Evolutionary conservation across 2,797 vertebrate genomes (phyloP).

Genomic region (Ficedula albicollis): DNA sequence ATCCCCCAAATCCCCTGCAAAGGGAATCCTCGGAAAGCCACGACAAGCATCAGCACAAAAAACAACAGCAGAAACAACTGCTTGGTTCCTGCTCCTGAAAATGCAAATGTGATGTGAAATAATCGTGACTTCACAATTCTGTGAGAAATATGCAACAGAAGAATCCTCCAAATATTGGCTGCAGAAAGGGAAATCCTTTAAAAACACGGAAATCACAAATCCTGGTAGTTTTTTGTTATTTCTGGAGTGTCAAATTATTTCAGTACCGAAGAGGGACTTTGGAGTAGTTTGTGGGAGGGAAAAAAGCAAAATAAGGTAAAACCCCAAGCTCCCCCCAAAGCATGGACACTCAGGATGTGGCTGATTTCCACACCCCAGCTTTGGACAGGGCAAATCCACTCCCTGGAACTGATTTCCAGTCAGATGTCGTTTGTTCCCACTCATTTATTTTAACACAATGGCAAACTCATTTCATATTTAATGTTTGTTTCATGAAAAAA

Average conservation of each 20-base stretch:
- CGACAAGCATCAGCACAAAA: not conserved
- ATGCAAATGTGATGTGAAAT: not conserved
- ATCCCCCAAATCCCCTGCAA: not conserved
- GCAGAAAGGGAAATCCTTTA: not conserved
- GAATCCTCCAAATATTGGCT: not conserved
- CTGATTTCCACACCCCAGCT: not conserved
- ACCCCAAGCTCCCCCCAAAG: fast-evolving
- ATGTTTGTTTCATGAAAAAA: not conserved
- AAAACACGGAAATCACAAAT: not conserved
- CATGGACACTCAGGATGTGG: not conserved
- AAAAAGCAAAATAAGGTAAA: not conserved
- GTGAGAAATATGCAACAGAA: not conserved
- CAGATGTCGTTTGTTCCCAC: not conserved
- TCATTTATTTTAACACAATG: not conserved
- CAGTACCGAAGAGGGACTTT: not conserved
- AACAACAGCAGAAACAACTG: not conserved
- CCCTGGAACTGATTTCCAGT: not conserved
- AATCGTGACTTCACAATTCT: not conserved
- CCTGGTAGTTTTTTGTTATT: not conserved
- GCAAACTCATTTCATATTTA: not conserved
- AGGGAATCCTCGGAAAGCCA: not conserved
- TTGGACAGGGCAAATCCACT: not conserved
- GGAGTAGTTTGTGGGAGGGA: not conserved
- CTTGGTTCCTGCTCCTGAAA: not conserved
- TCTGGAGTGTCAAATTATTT: not conserved